Base-by-base conservation (phyloP, 1,140 invertebrate genomes). In the Aculops lycopersici region DNA sequence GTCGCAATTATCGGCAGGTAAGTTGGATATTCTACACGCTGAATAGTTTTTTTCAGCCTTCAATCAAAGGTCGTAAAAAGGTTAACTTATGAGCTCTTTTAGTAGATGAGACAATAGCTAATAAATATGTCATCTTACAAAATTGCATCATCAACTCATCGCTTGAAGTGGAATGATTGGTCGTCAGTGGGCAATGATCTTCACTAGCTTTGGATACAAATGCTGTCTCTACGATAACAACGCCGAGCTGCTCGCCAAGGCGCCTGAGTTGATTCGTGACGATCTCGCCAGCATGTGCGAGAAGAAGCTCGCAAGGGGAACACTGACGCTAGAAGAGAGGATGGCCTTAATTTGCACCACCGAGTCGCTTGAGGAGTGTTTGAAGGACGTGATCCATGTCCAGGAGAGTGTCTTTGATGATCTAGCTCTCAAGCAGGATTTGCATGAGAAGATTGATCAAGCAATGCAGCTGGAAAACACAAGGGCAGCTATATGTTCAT, bases 361-460 rank as follows among this genome's bases (percentile, higher is more conserved):
- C 12, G 45, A 48, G 12, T 46, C 49, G 36, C 36, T 61, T 3
- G 46, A 43, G n/a, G 51, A 58, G 4, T 54, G 51, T 46, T 48
- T 58, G 3, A 46, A 52, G 35, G 51, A 46, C 37, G 53, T 58
- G 17, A 41, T 72, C 17, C 67, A 78, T 41, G 59, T 81, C 36
- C 73, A 86, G 60, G 81, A 90, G 64, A 88, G 81, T 58, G 71
- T 88, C 1, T 83, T 84, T 14, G 80, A 94, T 59, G 70, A 69
- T 47, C 50, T 90, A 15, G 69, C 78, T 1, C 52, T 86, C 38
- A 92, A 94, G 52, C 65, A 65, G 36, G 70, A 74, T 53, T 64
- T 88, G 3, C 88, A 71, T 51, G 58, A 59, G 41, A 59, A 74
- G 37, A 51, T 90, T 17, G 83, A 92, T 53, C 61, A 62, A 43